A percentile compares a stretch with the other conserved stretches of the same genome.
phyloP scores from a whole-genome alignment of 37 sponge, comb jelly and placozoan species.

The Oopsacas minuta region DNA sequence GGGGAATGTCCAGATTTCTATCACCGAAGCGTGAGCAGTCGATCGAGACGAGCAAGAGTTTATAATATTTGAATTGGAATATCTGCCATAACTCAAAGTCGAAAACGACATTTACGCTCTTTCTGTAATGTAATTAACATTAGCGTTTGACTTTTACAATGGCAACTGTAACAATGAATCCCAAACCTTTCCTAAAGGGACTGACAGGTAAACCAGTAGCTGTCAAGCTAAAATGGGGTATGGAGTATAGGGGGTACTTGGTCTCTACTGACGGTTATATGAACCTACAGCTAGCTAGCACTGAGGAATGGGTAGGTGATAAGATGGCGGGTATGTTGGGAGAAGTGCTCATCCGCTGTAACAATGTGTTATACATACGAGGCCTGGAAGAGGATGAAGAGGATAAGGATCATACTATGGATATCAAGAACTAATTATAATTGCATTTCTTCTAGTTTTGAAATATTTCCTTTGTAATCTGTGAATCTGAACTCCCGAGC shows the following conservation, averaged over 20 bases:
- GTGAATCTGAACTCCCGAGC: no score
- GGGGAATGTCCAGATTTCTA: no score
- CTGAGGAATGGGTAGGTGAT: constrained; percentile 91
- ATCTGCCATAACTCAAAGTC: no score
- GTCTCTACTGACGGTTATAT: constrained; percentile 94
- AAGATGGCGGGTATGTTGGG: constrained; percentile 80
- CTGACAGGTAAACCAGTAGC: constrained; percentile 95
- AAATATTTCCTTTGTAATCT: no score
- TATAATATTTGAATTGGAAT: no score
- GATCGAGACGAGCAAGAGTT: no score
- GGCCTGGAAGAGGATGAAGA: constrained; percentile 93
- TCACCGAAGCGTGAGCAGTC: no score
- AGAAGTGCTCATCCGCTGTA: constrained; percentile 93
- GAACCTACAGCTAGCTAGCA: constrained; percentile 92
- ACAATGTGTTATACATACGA: constrained; percentile 90
- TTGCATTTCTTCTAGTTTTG: neutral
- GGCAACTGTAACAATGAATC: constrained; percentile 79
- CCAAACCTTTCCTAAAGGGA: constrained; percentile 91
- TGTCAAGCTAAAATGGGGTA: constrained; percentile 97
- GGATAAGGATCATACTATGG: constrained; percentile 39
- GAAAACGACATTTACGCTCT: no score
- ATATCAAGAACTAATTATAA: neutral
- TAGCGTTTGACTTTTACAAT: neutral
- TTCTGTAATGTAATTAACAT: no score
- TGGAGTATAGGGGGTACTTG: constrained; percentile 97